phyloP scores from a whole-genome alignment of 2,113 vertebrate species.

The Callocephalon fimbriatum region DNA sequence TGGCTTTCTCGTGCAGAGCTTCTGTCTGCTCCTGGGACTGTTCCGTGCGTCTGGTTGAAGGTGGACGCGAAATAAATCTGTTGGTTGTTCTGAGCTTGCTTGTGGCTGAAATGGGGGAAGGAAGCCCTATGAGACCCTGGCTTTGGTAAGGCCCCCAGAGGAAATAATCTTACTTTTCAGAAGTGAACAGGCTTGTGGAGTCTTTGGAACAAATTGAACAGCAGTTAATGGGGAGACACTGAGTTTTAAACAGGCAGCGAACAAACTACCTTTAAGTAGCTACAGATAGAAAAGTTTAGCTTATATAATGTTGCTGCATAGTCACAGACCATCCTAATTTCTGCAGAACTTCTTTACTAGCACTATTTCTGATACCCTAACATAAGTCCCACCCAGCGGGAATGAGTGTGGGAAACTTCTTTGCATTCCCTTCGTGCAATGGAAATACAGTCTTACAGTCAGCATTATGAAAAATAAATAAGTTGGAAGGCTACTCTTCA shows the following conservation, averaged over 20 bases:
- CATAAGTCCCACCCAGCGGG: neutral
- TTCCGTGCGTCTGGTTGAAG: rapidly evolving
- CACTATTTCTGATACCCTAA: neutral
- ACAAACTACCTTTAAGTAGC: neutral
- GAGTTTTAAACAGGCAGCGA: neutral
- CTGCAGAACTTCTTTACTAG: neutral
- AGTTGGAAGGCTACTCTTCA: neutral
- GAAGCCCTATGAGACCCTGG: neutral
- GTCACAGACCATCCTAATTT: neutral
- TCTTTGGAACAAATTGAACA: neutral
- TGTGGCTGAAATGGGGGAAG: neutral
- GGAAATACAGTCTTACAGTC: neutral
- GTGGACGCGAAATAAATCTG: rapidly evolving
- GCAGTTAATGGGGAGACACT: neutral
- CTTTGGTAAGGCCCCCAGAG: rapidly evolving
- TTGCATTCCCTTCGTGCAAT: rapidly evolving
- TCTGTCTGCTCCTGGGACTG: rapidly evolving
- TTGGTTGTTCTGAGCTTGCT: neutral
- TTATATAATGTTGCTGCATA: neutral
- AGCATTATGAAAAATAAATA: neutral
- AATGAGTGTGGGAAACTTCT: neutral
- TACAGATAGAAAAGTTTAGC: neutral
- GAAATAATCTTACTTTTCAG: neutral
- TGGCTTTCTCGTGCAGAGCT: neutral
- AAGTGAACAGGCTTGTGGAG: rapidly evolving